Evolutionary conservation across 2,113 vertebrate genomes (phyloP), one percentile per base, ranked within the genome.

Genomic region (Pangasianodon hypophthalmus): DNA sequence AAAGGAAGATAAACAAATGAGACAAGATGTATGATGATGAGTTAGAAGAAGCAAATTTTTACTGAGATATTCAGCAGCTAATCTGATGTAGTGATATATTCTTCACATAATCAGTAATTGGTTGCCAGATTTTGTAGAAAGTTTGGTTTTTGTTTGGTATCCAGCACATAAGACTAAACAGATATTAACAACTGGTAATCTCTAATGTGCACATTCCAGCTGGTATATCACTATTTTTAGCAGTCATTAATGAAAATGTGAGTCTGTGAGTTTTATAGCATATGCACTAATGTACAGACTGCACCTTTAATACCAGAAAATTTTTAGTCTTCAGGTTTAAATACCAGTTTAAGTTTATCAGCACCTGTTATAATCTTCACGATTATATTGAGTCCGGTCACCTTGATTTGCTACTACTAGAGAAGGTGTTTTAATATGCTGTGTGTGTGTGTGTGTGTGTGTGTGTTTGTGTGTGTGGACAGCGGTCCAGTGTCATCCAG

Each of bases 401-500:
- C 52, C 52, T 83, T 56, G n/a, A 56, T 56, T 83, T 11, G 3
- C 18, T 41, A 0, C 50, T 19, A 10, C n/a, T 32, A n/a, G 0
- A 56, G 18, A 56, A 37, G 52, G 56, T 19, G n/a, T 41, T 9
- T 83, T 83, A 26, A 60, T 84, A 16, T 18, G 11, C 67, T 73
- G 29, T 88, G 60, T 89, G 58, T 88, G 60, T 88, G 52, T 91
- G 69, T 88, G 86, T 90, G 75, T 88, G 50, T 69, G n/a, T 90
- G 69, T 89, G 58, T 88, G 60, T 88, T 41, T 91, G 56, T 88
- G 84, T 88, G 29, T 92, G 32, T 90, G 37, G 77, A 19, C 87
- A 90, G 86, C 88, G 96, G 97, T 93, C 58, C 93, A 54, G 80
- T 98, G 97, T 92, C 95, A 96, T 89, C 88, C 94, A 0, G 97